A percentile compares a stretch with the other conserved stretches of the same genome.
Conservation (phyloP, 2,888 invertebrate species). For the Meta bourneti region DNA sequence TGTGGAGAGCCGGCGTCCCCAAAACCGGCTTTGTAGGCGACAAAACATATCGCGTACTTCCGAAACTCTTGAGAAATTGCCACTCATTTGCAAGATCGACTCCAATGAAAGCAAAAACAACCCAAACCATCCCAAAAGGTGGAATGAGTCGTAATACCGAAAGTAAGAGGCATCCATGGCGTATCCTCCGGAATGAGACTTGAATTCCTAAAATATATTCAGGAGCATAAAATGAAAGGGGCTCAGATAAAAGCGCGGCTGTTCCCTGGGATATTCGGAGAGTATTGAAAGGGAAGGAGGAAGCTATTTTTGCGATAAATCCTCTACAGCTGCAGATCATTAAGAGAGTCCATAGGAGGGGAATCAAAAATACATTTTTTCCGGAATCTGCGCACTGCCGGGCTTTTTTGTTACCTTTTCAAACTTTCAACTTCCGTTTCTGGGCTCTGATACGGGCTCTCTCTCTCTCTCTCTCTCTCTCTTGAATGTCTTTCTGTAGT, state of each 20-base stretch:
- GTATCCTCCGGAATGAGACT: background rate
- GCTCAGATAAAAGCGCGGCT: conserved; percentile 1
- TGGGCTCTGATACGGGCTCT: background rate
- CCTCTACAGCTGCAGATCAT: conserved; percentile 24
- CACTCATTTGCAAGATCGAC: background rate
- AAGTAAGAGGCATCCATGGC: background rate
- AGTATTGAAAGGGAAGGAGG: background rate
- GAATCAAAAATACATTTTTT: conserved; percentile 24
- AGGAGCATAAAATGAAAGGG: background rate
- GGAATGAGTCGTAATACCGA: background rate
- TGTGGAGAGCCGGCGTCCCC: no score
- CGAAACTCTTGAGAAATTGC: background rate
- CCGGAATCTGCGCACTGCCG: background rate
- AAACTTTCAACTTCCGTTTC: background rate
- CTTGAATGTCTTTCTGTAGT: background rate
- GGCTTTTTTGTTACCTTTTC: conserved; percentile 2
- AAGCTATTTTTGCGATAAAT: conserved; percentile 19
- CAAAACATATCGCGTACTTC: no score
- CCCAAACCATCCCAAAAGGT: background rate
- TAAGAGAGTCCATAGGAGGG: conserved; percentile 10
- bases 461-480: background rate
- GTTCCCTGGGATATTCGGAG: conserved; percentile 14
- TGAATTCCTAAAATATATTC: background rate
- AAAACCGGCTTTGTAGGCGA: no score
- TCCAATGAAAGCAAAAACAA: background rate